Conservation (phyloP, 2,888 invertebrate genomes). For the Drosophila peninsularis region DNA sequence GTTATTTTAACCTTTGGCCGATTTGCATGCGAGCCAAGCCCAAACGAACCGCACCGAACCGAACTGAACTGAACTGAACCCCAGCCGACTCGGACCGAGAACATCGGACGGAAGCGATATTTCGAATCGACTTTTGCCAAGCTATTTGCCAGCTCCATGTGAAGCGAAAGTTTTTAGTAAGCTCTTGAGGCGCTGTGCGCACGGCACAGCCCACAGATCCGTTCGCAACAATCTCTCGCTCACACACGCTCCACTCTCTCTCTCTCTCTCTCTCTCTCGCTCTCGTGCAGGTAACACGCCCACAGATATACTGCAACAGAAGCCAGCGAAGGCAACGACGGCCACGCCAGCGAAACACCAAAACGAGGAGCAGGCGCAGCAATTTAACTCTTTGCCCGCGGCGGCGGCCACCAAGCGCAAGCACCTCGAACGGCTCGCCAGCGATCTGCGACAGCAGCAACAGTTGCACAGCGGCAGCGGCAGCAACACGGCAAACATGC, state of each 20-base stretch:
- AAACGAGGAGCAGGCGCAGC: constrained; percentile 59
- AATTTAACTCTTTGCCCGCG: constrained; percentile 58
- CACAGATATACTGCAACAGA: constrained; percentile 78
- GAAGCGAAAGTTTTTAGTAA: constrained; percentile 46
- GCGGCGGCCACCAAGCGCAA: constrained; percentile 72
- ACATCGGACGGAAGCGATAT: constrained; percentile 8
- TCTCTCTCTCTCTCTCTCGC: constrained; percentile 8
- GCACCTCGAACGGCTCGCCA: constrained; percentile 65
- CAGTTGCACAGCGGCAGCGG: constrained; percentile 43
- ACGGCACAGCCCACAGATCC: constrained; percentile 13
- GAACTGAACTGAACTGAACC: constrained; percentile 8
- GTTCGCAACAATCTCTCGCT: constrained; percentile 3
- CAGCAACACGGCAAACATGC: constrained; percentile 79
- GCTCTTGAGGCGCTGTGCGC: constrained; percentile 34
- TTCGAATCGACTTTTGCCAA: constrained; percentile 8
- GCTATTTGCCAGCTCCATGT: constrained; percentile 2
- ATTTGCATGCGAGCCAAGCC: constrained; percentile 61
- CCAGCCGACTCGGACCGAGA: constrained; percentile 11
- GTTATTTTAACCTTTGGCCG: constrained; percentile 79
- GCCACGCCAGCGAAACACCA: constrained; percentile 66
- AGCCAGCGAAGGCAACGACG: constrained; percentile 76
- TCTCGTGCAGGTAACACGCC: constrained; percentile 77
- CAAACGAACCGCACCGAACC: constrained; percentile 17
- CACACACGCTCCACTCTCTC: constrained; percentile 10
- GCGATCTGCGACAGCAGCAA: constrained; percentile 57